These are phyloP conservation scores for Desoria tigrina DNA, from an alignment of 2,888 invertebrate genomes.

Conservation along the genomic window DNA sequence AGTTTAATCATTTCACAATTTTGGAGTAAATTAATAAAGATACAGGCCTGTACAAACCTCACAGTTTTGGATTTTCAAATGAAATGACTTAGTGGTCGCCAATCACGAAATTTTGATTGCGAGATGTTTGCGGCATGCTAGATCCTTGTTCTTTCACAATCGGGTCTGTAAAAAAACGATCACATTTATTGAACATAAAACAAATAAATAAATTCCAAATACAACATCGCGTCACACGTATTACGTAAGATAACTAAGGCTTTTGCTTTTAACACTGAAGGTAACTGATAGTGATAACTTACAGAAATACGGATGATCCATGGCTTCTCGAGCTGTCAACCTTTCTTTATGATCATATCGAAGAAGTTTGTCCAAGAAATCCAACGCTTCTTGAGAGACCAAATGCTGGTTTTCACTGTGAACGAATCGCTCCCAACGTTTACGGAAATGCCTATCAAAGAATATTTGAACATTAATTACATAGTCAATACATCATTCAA, in stretches of 20 bases:
- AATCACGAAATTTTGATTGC: constrained; percentile 57
- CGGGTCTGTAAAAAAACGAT: constrained; percentile 72
- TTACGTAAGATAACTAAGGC: too few species aligned
- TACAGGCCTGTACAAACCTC: constrained; percentile 4
- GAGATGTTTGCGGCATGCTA: constrained; percentile 56
- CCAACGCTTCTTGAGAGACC: constrained; percentile 96
- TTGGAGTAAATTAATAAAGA: not conserved
- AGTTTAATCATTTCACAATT: too few species aligned
- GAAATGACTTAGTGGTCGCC: constrained; percentile 51
- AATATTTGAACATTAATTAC: too few species aligned
- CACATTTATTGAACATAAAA: too few species aligned
- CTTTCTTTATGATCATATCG: constrained; percentile 98
- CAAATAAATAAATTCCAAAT: not conserved
- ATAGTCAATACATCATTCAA: too few species aligned
- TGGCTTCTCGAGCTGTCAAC: constrained; percentile 97
- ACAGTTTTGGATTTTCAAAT: not conserved
- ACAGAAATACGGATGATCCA: constrained; percentile 99
- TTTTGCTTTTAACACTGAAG: too few species aligned
- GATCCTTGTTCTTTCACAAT: constrained; percentile 81
- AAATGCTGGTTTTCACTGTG: constrained; percentile 99
- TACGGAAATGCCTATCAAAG: constrained; percentile 84
- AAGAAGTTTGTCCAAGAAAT: constrained; percentile 97
- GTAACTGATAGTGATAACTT: too few species aligned
- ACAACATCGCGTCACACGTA: not conserved
- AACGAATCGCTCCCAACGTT: constrained; percentile 99